phyloP scores from a whole-genome alignment of 2,797 vertebrate genomes.

The Lycodopsis pacificus region DNA sequence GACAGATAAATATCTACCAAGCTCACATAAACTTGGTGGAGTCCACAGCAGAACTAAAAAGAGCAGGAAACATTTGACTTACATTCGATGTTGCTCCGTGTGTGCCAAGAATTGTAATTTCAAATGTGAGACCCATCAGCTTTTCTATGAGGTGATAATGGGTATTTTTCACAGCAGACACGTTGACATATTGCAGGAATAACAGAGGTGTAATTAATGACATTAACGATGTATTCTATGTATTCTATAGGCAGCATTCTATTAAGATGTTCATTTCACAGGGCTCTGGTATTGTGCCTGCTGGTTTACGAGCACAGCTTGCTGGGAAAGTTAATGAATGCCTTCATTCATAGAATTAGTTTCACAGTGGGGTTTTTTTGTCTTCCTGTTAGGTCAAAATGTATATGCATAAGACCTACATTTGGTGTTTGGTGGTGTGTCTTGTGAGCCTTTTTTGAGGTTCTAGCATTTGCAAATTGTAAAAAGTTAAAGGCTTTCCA shows the following conservation, averaged over 20 bases:
- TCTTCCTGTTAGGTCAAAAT: background rate
- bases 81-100: background rate
- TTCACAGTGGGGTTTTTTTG: background rate
- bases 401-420: background rate
- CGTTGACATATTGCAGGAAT: background rate
- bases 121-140: slow-evolving; percentile 1
- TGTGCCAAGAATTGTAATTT: background rate
- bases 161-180: background rate
- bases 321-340: background rate
- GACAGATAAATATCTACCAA: background rate
- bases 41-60: background rate
- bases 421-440: background rate
- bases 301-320: background rate
- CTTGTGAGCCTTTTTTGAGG: background rate
- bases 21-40: background rate
- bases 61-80: background rate
- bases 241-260: no score
- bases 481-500: background rate
- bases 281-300: background rate
- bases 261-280: background rate
- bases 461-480: background rate
- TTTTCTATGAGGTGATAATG: background rate
- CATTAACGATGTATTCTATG: background rate
- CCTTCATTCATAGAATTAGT: background rate
- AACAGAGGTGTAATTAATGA: background rate